These are phyloP conservation scores for Dipodomys spectabilis DNA, from an alignment of 2,113 vertebrate genomes.

Conservation along the genomic window DNA sequence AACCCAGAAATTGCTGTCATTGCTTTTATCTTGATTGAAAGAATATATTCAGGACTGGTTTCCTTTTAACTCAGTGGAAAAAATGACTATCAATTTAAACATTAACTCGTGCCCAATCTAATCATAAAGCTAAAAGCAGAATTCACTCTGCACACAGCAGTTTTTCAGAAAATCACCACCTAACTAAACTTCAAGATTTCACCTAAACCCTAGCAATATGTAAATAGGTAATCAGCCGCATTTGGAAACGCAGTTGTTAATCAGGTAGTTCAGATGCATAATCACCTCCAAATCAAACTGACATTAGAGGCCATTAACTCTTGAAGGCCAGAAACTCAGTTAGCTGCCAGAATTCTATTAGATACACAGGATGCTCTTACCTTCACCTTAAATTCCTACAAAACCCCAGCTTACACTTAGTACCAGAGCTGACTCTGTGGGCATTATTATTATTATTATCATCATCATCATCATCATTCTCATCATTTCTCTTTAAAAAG, in stretches of 20 bases:
- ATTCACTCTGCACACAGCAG: constrained; percentile 54
- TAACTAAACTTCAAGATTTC: constrained; percentile 71
- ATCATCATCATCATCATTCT: not conserved
- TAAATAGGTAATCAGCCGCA: constrained; percentile 83
- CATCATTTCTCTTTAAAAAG: constrained; percentile 24
- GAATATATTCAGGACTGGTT: constrained; percentile 75
- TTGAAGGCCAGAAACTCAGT: constrained; percentile 75
- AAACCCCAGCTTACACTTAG: not conserved
- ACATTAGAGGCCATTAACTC: constrained; percentile 82
- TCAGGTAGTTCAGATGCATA: constrained; percentile 83
- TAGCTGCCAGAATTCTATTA: constrained; percentile 68
- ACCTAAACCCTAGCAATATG: constrained; percentile 80
- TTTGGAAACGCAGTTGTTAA: constrained; percentile 82
- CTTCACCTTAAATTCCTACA: constrained; percentile 44
- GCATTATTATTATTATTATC: not conserved
- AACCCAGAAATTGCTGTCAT: constrained; percentile 70
- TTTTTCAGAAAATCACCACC: constrained; percentile 73
- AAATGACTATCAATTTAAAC: constrained; percentile 80
- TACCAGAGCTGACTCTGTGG: not conserved
- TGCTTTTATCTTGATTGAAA: constrained; percentile 78
- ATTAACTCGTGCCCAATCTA: constrained; percentile 77
- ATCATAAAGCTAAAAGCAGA: constrained; percentile 79
- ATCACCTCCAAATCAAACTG: constrained; percentile 82
- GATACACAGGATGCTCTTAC: not conserved
- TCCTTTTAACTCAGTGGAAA: constrained; percentile 70